phyloP scores from a whole-genome alignment of 1,140 invertebrate species.

The Cheumatopsyche charites region DNA sequence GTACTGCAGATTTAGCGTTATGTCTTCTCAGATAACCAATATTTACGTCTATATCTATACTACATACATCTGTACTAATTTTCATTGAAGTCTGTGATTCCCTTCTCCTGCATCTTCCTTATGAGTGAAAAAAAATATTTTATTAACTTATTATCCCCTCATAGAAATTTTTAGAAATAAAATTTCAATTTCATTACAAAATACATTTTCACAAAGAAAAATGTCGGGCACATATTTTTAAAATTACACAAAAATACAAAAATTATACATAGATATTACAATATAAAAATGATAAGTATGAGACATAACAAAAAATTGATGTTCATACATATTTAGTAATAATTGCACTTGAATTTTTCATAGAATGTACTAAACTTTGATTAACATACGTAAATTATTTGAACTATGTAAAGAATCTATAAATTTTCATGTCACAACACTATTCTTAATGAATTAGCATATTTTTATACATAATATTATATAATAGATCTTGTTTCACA shows the following conservation, averaged over 20 bases:
- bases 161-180: too few relatives aligned
- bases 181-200: too few relatives aligned
- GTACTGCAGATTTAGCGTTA: too few relatives aligned
- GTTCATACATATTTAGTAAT: background rate
- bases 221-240: conserved; percentile 4
- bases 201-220: background rate
- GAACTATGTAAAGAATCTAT: conserved; percentile 32
- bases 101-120: too few relatives aligned
- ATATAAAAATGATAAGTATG: background rate
- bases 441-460: background rate
- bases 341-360: conserved; percentile 1
- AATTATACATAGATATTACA: background rate
- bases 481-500: background rate
- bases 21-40: too few relatives aligned
- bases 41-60: too few relatives aligned
- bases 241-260: background rate
- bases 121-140: too few relatives aligned
- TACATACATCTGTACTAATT: too few relatives aligned
- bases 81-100: too few relatives aligned
- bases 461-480: conserved; percentile 9
- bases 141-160: too few relatives aligned
- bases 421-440: conserved; percentile 29
- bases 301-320: background rate
- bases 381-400: background rate
- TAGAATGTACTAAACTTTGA: background rate